Conservation (phyloP, 2,113 vertebrate species). For the Cynocephalus volans region DNA sequence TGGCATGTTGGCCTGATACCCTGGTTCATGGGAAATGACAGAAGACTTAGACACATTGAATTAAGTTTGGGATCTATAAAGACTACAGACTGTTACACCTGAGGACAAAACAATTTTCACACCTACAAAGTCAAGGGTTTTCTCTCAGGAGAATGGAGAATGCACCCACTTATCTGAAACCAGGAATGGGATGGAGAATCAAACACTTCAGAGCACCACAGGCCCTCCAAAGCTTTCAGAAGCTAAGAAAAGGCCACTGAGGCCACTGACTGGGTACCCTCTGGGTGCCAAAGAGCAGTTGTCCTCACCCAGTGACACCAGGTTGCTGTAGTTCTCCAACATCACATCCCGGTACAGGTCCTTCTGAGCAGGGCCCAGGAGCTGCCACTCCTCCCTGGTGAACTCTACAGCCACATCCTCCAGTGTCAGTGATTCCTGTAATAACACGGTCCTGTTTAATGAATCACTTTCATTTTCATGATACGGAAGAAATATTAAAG, state of each 20-base stretch:
- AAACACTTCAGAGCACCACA: no score
- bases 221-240: background rate
- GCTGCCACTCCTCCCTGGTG: conserved; percentile 61
- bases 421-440: background rate
- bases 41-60: background rate
- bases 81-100: rapidly evolving
- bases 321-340: conserved; percentile 56
- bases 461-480: background rate
- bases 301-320: conserved; percentile 55
- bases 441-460: background rate
- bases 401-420: background rate
- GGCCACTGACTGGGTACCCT: background rate
- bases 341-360: conserved; percentile 14
- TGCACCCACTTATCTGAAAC: background rate
- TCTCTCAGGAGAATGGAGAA: background rate
- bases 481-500: background rate
- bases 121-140: background rate
- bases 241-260: background rate
- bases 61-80: background rate
- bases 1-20: conserved; percentile 86
- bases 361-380: conserved; percentile 10
- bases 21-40: background rate
- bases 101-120: background rate
- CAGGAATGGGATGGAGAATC: background rate
- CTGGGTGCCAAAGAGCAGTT: background rate